phyloP scores from a whole-genome alignment of 2,797 vertebrate species.

The Thripadectes ignobilis region DNA sequence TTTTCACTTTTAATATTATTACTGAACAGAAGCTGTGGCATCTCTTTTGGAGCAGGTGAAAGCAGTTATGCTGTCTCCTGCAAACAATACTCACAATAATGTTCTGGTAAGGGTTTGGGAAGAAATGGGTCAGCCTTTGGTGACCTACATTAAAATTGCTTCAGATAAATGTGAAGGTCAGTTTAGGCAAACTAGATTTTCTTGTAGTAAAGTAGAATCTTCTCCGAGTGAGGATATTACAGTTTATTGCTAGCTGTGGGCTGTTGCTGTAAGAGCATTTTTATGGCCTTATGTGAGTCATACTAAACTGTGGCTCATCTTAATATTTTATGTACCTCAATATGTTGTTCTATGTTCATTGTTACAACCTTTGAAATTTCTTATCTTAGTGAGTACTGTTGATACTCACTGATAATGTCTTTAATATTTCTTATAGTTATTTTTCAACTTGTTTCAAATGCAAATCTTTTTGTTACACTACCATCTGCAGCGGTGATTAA shows the following conservation, averaged over 20 bases:
- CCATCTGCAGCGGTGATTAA: background rate
- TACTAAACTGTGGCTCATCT: conserved; percentile 19
- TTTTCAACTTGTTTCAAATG: conserved; percentile 11
- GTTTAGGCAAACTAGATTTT: conserved; percentile 22
- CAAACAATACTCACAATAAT: background rate
- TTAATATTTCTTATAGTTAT: background rate
- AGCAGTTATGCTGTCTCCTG: background rate
- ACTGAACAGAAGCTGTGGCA: background rate
- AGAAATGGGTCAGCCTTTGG: background rate
- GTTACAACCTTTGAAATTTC: conserved; percentile 11
- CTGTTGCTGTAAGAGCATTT: conserved; percentile 42
- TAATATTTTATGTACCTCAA: conserved; percentile 50
- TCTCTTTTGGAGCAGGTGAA: background rate
- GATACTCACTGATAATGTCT: background rate
- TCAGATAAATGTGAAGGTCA: conserved; percentile 46
- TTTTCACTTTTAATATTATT: background rate
- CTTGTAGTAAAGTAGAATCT: conserved; percentile 8
- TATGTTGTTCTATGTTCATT: conserved; percentile 32
- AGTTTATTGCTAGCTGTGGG: conserved; percentile 59
- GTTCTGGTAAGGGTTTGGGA: background rate
- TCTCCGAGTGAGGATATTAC: conserved; percentile 27
- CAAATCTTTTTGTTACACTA: conserved; percentile 7
- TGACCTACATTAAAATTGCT: conserved; percentile 1
- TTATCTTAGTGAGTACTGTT: background rate
- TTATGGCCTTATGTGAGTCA: conserved; percentile 11